phyloP scores from a whole-genome alignment of 2,113 vertebrate species.

The Phalacrocorax aristotelis region DNA sequence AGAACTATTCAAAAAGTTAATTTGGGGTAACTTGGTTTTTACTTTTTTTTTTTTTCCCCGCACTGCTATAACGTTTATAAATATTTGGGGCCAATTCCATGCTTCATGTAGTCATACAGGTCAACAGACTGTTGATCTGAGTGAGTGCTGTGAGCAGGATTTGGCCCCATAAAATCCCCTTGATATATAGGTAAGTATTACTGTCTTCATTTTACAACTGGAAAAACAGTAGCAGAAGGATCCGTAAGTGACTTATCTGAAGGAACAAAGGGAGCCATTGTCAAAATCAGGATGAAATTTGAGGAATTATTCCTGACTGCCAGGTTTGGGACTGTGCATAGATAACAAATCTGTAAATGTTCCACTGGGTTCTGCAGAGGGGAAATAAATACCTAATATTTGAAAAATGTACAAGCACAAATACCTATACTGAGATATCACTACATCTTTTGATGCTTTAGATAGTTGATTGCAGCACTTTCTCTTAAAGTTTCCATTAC shows the following conservation, averaged over 20 bases:
- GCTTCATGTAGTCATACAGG: not conserved
- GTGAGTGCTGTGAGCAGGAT: not conserved
- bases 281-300: not conserved
- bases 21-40: not conserved
- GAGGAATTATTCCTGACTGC: not conserved
- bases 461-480: not conserved
- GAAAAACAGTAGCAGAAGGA: not conserved
- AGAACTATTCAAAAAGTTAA: not conserved
- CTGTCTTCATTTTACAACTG: not conserved
- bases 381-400: not conserved
- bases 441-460: not conserved
- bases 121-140: conserved; percentile 28
- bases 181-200: not conserved
- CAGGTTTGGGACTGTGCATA: not conserved
- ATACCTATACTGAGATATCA: not conserved
- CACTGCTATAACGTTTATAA: not conserved
- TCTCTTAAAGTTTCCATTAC: not conserved
- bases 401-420: not conserved
- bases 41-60: not conserved
- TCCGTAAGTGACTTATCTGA: not conserved
- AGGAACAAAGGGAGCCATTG: not conserved
- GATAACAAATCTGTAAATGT: not conserved
- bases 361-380: not conserved
- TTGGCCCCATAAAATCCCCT: not conserved
- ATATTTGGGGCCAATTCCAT: not conserved